phyloP scores from a whole-genome alignment of 2,113 vertebrate species.

The Nycticebus coucang region DNA sequence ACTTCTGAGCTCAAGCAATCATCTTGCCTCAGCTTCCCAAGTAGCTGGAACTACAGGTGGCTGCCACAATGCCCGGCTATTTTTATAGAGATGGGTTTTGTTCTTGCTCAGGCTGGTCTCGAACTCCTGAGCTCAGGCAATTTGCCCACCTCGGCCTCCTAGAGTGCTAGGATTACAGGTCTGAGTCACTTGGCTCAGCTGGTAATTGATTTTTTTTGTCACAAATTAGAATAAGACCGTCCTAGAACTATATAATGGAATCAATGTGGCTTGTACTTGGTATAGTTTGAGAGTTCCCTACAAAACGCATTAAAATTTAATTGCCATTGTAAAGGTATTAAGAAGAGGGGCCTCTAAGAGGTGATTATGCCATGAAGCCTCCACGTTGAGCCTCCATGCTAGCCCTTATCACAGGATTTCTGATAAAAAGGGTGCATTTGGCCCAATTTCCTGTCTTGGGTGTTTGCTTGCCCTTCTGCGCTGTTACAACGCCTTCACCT shows the following conservation, averaged over 20 bases:
- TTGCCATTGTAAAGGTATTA: not conserved
- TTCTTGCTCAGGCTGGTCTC: too few species aligned
- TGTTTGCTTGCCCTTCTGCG: not conserved
- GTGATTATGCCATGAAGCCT: not conserved
- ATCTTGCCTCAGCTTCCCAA: too few species aligned
- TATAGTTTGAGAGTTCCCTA: not conserved
- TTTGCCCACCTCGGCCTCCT: too few species aligned
- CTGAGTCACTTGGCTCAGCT: too few species aligned
- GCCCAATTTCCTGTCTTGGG: not conserved
- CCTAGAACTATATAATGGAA: not conserved
- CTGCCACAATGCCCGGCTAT: too few species aligned
- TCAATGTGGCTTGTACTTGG: not conserved
- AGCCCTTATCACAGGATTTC: not conserved
- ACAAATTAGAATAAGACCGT: not conserved
- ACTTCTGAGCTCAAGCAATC: too few species aligned
- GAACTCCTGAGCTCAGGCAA: too few species aligned
- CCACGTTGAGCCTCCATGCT: too few species aligned
- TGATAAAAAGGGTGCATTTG: not conserved
- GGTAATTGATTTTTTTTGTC: not conserved
- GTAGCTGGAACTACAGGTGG: too few species aligned
- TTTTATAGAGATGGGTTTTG: too few species aligned
- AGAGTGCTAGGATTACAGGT: too few species aligned
- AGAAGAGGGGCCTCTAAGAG: not conserved
- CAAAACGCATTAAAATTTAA: not conserved
- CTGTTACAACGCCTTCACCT: not conserved